These are phyloP conservation scores for Sebastes vulpes DNA, from an alignment of 2,797 vertebrate genomes.

Conservation along the genomic window DNA sequence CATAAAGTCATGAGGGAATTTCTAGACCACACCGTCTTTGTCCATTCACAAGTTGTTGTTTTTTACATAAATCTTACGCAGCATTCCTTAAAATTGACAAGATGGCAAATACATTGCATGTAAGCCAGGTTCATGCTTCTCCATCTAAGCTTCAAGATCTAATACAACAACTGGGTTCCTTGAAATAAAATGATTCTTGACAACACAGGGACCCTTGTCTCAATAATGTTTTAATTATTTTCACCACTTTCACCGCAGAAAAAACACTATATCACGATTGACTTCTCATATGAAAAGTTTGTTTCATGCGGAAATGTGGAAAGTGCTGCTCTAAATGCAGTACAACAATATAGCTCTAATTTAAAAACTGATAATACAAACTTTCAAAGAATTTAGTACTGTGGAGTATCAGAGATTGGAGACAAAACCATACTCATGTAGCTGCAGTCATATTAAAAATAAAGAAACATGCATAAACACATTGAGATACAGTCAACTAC, in stretches of 20 bases:
- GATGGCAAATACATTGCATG: not conserved
- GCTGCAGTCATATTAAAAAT: not conserved
- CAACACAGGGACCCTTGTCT: not conserved
- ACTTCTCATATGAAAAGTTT: not conserved
- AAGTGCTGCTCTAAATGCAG: not conserved
- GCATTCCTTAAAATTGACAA: not conserved
- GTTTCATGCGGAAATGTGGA: not conserved
- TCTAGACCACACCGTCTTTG: not conserved
- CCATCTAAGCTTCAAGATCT: not conserved
- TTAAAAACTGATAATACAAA: not conserved
- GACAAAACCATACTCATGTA: not conserved
- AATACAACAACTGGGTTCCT: not conserved
- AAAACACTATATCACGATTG: not conserved
- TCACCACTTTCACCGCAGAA: not conserved
- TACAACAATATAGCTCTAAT: no score
- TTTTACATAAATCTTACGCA: not conserved
- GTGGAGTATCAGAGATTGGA: not conserved
- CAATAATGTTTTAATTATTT: not conserved
- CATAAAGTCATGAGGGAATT: not conserved
- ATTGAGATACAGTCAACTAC: not conserved
- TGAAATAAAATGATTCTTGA: not conserved
- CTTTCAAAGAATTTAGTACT: not conserved
- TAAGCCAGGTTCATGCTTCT: not conserved
- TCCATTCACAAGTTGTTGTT: not conserved
- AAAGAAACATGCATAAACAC: not conserved